Evolutionary conservation across 2,797 vertebrate genomes (phyloP).

Genomic region (Phrynocephalus vlangalii): DNA sequence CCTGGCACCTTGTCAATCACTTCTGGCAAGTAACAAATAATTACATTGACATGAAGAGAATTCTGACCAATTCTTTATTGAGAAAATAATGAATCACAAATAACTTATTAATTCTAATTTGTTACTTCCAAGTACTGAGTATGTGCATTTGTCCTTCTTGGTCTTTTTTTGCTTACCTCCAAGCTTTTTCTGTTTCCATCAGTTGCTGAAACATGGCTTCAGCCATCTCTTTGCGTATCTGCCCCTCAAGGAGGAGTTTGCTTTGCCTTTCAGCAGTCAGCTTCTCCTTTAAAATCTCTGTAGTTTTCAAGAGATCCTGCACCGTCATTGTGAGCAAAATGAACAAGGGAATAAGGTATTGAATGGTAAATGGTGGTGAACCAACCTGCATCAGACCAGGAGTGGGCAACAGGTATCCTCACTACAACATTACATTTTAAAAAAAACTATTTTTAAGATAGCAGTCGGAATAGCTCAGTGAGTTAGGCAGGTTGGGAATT

Average conservation of each 20-base stretch:
- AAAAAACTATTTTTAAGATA: neutral
- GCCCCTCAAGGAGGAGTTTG: constrained; percentile 87
- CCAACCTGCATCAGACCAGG: neutral
- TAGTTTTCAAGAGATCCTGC: constrained; percentile 81
- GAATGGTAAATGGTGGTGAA: neutral
- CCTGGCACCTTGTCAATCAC: too few relatives aligned
- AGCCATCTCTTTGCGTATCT: constrained; percentile 93
- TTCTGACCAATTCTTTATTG: too few relatives aligned
- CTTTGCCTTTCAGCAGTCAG: constrained; percentile 82
- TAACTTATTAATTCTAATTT: too few relatives aligned
- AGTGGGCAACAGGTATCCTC: neutral
- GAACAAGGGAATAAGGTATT: neutral
- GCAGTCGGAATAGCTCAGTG: too few relatives aligned
- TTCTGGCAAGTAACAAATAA: too few relatives aligned
- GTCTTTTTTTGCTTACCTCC: constrained; percentile 71
- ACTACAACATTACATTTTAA: neutral
- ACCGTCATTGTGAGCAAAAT: constrained; percentile 23
- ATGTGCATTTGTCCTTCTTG: too few relatives aligned
- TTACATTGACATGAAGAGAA: too few relatives aligned
- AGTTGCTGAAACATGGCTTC: constrained; percentile 89
- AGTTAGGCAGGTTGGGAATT: too few relatives aligned
- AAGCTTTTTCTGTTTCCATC: constrained; percentile 86
- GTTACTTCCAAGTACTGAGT: too few relatives aligned
- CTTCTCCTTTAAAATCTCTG: constrained; percentile 82
- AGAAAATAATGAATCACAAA: too few relatives aligned